Evolutionary conservation across 2,888 invertebrate species (phyloP).

Genomic region (Melieria crassipennis): DNA sequence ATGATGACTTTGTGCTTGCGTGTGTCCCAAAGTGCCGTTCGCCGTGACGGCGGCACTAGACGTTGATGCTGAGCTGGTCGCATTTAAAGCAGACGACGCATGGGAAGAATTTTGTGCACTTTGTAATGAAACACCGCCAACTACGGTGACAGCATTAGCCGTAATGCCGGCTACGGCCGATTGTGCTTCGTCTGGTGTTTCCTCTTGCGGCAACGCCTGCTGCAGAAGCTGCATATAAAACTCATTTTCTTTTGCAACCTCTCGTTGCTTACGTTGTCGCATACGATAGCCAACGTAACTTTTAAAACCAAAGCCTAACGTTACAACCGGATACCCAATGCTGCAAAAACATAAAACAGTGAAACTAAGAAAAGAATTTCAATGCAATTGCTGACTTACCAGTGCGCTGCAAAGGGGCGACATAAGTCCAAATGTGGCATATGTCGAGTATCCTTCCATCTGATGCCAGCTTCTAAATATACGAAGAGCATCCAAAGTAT

Average conservation of each 20-base stretch:
- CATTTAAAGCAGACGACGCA: conserved; percentile 37
- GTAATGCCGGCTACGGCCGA: conserved; percentile 38
- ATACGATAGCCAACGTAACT: conserved; percentile 90
- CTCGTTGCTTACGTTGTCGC: conserved; percentile 89
- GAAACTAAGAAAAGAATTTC: background rate
- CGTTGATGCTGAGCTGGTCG: conserved; percentile 34
- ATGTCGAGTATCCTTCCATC: conserved; percentile 83
- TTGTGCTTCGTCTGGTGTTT: conserved; percentile 49
- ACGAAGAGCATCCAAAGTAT: conserved; percentile 93
- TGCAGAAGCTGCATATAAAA: conserved; percentile 92
- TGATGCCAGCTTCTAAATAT: conserved; percentile 91
- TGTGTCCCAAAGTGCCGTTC: conserved; percentile 46
- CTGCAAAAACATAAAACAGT: conserved; percentile 64
- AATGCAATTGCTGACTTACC: conserved; percentile 69
- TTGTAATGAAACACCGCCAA: conserved; percentile 40
- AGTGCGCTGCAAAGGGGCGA: conserved; percentile 96
- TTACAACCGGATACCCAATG: conserved; percentile 93
- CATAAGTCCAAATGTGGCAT: conserved; percentile 90
- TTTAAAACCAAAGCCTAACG: conserved; percentile 95
- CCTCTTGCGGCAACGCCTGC: conserved; percentile 83
- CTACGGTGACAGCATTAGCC: conserved; percentile 33
- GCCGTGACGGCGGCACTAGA: conserved; percentile 48
- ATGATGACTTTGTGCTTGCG: conserved; percentile 54
- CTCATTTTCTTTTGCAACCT: conserved; percentile 94
- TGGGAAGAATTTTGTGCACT: conserved; percentile 40